Percentiles rank a stretch among this genome's conserved stretches.
phyloP scores from a whole-genome alignment of 2,888 invertebrate species.

The Bellardia bayeri region DNA sequence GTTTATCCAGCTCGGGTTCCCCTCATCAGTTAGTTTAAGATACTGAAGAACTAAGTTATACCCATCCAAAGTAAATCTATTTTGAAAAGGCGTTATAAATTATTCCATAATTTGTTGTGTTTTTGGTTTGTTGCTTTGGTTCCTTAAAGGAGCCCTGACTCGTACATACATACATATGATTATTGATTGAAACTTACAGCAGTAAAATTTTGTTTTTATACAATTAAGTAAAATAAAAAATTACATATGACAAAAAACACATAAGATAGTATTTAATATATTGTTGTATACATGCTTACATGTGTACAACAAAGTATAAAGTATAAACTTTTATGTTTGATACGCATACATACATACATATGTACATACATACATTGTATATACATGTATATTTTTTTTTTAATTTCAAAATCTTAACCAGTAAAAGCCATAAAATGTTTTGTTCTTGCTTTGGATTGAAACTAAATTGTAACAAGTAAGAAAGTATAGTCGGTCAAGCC shows the following conservation, averaged over 20 bases:
- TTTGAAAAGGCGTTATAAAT: too few relatives aligned
- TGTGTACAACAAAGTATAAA: neutral
- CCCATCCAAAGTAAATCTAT: neutral
- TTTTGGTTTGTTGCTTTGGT: slow-evolving; percentile 6
- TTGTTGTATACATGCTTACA: neutral
- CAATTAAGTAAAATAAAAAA: neutral
- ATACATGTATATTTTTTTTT: too few relatives aligned
- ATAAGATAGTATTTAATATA: too few relatives aligned
- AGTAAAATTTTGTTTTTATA: slow-evolving; percentile 7
- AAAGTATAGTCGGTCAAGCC: too few relatives aligned
- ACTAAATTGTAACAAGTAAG: neutral
- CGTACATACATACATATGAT: neutral
- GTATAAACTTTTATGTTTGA: neutral
- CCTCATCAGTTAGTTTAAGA: too few relatives aligned
- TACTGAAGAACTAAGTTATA: too few relatives aligned
- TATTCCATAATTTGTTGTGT: slow-evolving; percentile 19
- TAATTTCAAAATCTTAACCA: neutral
- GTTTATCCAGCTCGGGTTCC: too few relatives aligned
- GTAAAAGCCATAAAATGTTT: neutral
- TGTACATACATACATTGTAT: neutral
- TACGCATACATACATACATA: too few relatives aligned
- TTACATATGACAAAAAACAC: neutral
- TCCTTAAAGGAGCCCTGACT: slow-evolving; percentile 28
- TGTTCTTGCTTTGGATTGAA: neutral
- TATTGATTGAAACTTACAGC: slow-evolving; percentile 38